Evolutionary conservation across 2,888 invertebrate species (phyloP).

Genomic region (Ypsolopha sequella): DNA sequence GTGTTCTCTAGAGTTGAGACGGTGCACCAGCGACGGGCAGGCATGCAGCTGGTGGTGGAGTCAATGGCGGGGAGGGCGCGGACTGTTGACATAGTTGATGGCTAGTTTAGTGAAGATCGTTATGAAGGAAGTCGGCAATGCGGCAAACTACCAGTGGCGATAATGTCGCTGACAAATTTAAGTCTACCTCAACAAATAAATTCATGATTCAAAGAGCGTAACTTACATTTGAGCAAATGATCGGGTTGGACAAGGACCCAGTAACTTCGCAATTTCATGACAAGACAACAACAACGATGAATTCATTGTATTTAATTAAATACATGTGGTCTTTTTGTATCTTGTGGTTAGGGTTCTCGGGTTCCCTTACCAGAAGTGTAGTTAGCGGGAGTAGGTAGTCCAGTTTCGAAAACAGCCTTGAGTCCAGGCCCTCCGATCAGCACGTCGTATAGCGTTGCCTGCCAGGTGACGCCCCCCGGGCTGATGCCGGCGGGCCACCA

Average conservation of each 20-base stretch:
- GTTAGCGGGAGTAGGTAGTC: slow-evolving; percentile 21
- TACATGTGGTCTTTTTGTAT: no score
- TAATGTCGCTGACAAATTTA: no score
- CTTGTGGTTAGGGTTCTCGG: not conserved
- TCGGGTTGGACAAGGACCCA: no score
- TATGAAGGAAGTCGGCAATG: no score
- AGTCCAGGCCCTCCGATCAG: slow-evolving; percentile 33
- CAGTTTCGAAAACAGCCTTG: slow-evolving; percentile 26
- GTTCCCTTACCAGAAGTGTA: slow-evolving; percentile 31
- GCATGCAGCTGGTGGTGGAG: slow-evolving; percentile 31
- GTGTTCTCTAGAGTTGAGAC: slow-evolving; percentile 53
- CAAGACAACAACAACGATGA: no score
- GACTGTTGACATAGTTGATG: slow-evolving; percentile 23
- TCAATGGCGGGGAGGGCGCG: slow-evolving; percentile 31
- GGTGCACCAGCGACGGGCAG: slow-evolving; percentile 73
- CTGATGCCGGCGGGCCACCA: slow-evolving; percentile 48
- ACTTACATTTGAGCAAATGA: no score
- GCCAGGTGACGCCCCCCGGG: slow-evolving; percentile 32
- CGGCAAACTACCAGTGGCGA: no score
- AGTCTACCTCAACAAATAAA: not conserved
- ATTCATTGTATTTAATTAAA: no score
- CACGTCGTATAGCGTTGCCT: slow-evolving; percentile 29
- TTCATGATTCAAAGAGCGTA: no score
- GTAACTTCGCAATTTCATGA: no score
- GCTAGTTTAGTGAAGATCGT: not conserved